Conservation (phyloP, 2,888 invertebrate genomes). For the Yponomeuta cagnagella region DNA sequence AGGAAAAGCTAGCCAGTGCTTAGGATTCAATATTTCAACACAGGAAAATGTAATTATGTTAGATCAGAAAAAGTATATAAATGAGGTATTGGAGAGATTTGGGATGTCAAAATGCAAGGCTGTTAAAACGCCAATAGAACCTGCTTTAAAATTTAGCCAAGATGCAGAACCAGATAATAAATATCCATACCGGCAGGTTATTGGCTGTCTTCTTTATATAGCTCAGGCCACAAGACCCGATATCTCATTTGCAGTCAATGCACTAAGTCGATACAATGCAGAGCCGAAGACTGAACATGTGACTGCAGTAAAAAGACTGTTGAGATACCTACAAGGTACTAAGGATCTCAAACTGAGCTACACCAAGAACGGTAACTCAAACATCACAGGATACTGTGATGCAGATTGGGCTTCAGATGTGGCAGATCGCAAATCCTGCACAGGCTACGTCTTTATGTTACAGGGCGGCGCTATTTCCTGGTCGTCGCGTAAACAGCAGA, state of each 20-base stretch:
- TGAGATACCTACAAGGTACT: slow-evolving; percentile 23
- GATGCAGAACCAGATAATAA: slow-evolving; percentile 11
- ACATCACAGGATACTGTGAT: slow-evolving; percentile 14
- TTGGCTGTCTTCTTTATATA: slow-evolving; percentile 20
- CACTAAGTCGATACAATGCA: slow-evolving; percentile 19
- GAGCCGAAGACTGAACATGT: slow-evolving; percentile 24
- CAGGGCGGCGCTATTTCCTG: slow-evolving; percentile 7
- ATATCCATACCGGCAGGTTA: slow-evolving; percentile 19
- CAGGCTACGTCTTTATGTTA: slow-evolving; percentile 11
- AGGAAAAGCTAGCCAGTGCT: slow-evolving; percentile 12
- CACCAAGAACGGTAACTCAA: background rate
- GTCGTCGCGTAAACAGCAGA: slow-evolving; percentile 9
- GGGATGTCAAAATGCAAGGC: slow-evolving; percentile 25
- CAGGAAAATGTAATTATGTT: slow-evolving; percentile 13
- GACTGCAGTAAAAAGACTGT: slow-evolving; percentile 24
- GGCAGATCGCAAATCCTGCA: slow-evolving; percentile 6
- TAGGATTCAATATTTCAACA: slow-evolving; percentile 20
- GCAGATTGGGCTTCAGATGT: slow-evolving; percentile 13
- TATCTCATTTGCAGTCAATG: slow-evolving; percentile 18
- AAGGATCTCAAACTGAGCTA: slow-evolving; percentile 4
- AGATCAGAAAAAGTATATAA: slow-evolving; percentile 23
- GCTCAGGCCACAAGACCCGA: slow-evolving; percentile 20
- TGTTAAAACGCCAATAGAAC: slow-evolving; percentile 22
- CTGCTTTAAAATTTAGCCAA: slow-evolving; percentile 18
- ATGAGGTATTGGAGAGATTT: slow-evolving; percentile 20